Percentiles rank a stretch among this genome's conserved stretches.
These are phyloP conservation scores for Psittacus erithacus DNA, from an alignment of 2,113 vertebrate species.

Conservation along the genomic window DNA sequence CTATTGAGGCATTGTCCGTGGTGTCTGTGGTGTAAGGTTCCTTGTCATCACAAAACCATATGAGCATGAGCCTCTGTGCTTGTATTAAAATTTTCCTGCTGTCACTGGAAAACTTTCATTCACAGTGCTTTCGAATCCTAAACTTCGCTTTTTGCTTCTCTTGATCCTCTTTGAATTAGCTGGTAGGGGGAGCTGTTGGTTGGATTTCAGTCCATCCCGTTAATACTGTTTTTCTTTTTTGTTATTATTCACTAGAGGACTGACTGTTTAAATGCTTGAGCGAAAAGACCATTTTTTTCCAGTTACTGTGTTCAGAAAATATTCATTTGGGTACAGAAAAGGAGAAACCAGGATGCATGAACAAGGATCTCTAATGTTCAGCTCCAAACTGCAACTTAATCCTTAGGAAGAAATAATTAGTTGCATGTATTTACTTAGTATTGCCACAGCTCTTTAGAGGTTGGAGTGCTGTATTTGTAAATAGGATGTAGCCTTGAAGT, in stretches of 20 bases:
- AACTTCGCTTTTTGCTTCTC: background rate
- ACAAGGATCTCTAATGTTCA: background rate
- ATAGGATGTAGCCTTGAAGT: constrained; percentile 5
- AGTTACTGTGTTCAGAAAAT: constrained; percentile 43
- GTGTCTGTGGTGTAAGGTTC: background rate
- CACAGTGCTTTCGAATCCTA: background rate
- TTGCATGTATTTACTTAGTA: background rate
- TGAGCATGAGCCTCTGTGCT: background rate
- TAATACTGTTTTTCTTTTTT: constrained; percentile 37
- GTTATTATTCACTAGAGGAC: constrained; percentile 45
- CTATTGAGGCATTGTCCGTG: background rate
- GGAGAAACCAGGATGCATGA: constrained; percentile 11
- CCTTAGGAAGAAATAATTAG: background rate
- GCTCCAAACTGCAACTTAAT: background rate
- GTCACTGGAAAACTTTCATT: background rate
- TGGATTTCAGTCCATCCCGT: background rate
- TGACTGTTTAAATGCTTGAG: constrained; percentile 43
- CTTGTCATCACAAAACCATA: background rate
- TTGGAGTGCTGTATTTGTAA: constrained; percentile 11
- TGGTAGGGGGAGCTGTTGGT: constrained; percentile 62
- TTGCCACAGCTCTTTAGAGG: background rate
- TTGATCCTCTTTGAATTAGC: background rate
- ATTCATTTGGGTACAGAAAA: constrained; percentile 21
- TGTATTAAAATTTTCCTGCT: background rate
- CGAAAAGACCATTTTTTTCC: background rate